Evolutionary conservation across 2,888 invertebrate genomes (phyloP).

Genomic region (Phortica magna): DNA sequence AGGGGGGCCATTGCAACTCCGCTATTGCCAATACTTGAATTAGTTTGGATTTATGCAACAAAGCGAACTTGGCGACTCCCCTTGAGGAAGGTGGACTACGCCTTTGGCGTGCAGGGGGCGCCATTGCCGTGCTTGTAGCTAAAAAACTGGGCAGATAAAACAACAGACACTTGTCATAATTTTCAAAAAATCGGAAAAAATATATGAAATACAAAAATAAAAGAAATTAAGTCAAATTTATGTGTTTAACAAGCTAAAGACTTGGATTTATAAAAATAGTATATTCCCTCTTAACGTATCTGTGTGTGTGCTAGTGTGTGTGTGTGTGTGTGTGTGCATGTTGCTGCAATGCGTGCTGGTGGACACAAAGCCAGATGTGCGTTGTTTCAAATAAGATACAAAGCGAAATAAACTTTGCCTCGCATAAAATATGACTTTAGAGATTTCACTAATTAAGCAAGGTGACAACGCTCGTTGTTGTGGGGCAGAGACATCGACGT

Average conservation of each 20-base stretch:
- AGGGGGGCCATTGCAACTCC: too few species aligned
- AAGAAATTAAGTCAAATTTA: conserved; percentile 56
- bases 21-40: too few species aligned
- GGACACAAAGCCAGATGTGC: conserved; percentile 1
- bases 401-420: neutral
- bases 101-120: too few species aligned
- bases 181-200: conserved; percentile 46
- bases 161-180: conserved; percentile 66
- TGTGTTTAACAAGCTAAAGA: conserved; percentile 35
- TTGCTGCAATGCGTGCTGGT: neutral
- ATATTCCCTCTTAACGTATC: conserved; percentile 2
- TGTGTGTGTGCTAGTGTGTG: neutral
- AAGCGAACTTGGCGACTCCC: too few species aligned
- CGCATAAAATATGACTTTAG: conserved; percentile 45
- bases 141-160: too few species aligned
- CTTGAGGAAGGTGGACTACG: too few species aligned
- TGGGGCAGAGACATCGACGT: conserved; percentile 48
- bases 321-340: neutral
- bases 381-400: neutral
- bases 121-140: too few species aligned
- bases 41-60: too few species aligned
- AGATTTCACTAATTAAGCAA: conserved; percentile 71
- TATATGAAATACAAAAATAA: neutral
- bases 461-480: conserved; percentile 61
- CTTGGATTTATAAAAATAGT: conserved; percentile 66